Evolutionary conservation across 2,797 vertebrate genomes (phyloP).

Genomic region (Lerista edwardsae): DNA sequence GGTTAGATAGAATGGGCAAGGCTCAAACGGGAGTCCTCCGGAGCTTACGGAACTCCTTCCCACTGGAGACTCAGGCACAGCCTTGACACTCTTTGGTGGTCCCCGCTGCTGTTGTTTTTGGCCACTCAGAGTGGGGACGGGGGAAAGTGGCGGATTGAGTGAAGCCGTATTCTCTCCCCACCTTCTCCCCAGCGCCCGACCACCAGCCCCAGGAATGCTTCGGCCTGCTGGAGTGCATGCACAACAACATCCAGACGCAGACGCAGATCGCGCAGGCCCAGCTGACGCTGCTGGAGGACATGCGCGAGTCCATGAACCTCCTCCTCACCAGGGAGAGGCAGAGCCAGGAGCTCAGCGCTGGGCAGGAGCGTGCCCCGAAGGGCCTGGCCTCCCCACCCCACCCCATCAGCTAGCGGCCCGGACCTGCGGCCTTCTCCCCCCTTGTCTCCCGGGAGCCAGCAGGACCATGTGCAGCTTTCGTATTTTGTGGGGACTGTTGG

Average conservation of each 20-base stretch:
- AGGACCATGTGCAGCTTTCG: background rate
- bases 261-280: slow-evolving; percentile 55
- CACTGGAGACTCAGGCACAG: background rate
- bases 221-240: slow-evolving; percentile 56
- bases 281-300: slow-evolving; percentile 59
- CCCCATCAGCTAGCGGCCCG: background rate
- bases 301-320: slow-evolving; percentile 48
- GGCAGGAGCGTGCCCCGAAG: accelerated
- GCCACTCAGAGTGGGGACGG: background rate
- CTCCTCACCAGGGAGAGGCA: background rate
- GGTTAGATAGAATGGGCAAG: background rate
- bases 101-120: background rate
- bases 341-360: background rate
- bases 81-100: background rate
- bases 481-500: too few species aligned
- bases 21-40: background rate
- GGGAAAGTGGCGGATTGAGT: too few species aligned
- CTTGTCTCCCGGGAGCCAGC: background rate
- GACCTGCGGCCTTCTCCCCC: accelerated
- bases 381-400: background rate
- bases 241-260: slow-evolving; percentile 58
- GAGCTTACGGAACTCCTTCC: background rate
- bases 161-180: too few species aligned
- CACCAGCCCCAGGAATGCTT: slow-evolving; percentile 54
- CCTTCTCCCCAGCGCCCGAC: background rate